Evolutionary conservation across 53 echinoderm and acorn worm species (phyloP).

Genomic region (Echinarachnius parma): DNA sequence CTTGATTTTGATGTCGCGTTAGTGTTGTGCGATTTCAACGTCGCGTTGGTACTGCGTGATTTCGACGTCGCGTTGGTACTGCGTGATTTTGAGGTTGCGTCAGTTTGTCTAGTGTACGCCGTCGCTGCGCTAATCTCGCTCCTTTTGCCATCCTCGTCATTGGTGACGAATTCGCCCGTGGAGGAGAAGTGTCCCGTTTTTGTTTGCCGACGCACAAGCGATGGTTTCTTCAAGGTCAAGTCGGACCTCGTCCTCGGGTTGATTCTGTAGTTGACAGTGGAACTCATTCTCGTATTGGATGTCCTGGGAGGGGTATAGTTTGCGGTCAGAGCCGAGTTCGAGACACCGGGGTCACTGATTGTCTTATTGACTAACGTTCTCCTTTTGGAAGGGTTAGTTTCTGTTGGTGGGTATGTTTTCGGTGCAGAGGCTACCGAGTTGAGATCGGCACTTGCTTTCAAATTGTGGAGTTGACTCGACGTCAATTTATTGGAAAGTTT

Average conservation of each 20-base stretch:
- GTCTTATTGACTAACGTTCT: too few species aligned
- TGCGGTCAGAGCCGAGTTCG: too few species aligned
- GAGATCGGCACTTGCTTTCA: too few species aligned
- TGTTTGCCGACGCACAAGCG: slow-evolving; percentile 19
- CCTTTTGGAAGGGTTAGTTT: too few species aligned
- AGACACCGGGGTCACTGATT: too few species aligned
- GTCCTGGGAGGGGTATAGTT: too few species aligned
- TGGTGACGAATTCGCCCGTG: slow-evolving; percentile 41
- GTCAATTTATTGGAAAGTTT: too few species aligned
- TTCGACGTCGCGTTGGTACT: slow-evolving; percentile 3
- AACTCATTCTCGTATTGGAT: too few species aligned
- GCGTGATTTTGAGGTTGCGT: background rate
- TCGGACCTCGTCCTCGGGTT: slow-evolving; percentile 25
- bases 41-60: background rate
- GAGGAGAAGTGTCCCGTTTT: slow-evolving; percentile 47
- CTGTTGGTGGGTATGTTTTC: too few species aligned
- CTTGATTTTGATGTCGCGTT: background rate
- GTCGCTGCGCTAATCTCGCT: slow-evolving; percentile 26
- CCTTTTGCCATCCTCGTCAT: slow-evolving; percentile 31
- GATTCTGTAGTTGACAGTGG: background rate
- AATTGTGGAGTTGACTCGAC: too few species aligned
- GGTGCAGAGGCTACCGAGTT: too few species aligned
- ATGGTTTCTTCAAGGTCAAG: background rate
- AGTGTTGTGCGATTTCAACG: slow-evolving; percentile 2
- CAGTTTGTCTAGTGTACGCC: background rate